Evolutionary conservation across 2,797 vertebrate species (phyloP).

Genomic region (Cyclura pinguis): DNA sequence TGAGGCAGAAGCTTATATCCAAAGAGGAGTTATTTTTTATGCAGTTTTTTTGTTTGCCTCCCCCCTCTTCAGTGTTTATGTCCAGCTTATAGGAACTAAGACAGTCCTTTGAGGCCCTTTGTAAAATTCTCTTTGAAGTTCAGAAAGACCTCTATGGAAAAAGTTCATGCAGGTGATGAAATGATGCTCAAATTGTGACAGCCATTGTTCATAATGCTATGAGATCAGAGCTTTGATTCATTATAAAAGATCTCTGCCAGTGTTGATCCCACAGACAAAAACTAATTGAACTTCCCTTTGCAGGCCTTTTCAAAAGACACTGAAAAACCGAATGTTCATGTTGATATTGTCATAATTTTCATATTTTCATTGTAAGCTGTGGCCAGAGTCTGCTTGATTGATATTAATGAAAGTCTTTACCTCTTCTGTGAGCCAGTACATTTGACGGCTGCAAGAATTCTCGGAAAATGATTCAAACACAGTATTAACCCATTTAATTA

Average conservation of each 20-base stretch:
- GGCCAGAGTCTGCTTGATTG: background rate
- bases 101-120: background rate
- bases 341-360: background rate
- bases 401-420: background rate
- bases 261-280: background rate
- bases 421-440: background rate
- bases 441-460: background rate
- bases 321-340: background rate
- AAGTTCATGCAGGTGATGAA: background rate
- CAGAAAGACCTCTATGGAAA: background rate
- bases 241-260: background rate
- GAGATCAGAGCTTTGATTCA: background rate
- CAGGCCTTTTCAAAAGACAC: too few relatives aligned
- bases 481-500: background rate
- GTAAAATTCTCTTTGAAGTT: background rate
- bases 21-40: background rate
- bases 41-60: background rate
- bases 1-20: background rate
- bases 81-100: background rate
- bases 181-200: background rate
- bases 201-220: background rate
- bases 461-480: fast-evolving
- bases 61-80: background rate
- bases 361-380: background rate
- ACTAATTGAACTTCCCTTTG: background rate